phyloP scores from a whole-genome alignment of 2,888 invertebrate genomes.

The Andrena chrysosceles region DNA sequence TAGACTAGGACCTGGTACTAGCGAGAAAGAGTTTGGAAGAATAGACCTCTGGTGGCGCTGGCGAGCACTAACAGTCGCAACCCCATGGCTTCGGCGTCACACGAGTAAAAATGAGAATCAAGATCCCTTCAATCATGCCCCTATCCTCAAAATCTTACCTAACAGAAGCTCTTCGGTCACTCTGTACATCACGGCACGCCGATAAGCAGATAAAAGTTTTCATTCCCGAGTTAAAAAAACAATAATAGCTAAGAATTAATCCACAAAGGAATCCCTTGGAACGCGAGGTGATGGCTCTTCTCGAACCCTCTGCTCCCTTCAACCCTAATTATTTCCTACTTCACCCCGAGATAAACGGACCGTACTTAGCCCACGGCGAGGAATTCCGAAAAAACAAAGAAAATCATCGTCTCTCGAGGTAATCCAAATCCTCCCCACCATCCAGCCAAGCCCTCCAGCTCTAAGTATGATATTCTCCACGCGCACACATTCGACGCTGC shows the following conservation, averaged over 20 bases:
- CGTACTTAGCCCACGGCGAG: slow-evolving; percentile 7
- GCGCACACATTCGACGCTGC: slow-evolving; percentile 2
- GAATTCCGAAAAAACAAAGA: not conserved
- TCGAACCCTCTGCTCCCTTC: slow-evolving; percentile 12
- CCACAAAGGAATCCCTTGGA: not conserved
- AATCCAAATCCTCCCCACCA: not conserved
- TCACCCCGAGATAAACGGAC: slow-evolving; percentile 35
- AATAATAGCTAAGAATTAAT: slow-evolving; percentile 13
- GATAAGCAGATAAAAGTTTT: not conserved
- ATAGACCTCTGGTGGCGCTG: too few species aligned
- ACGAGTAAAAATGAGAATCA: too few species aligned
- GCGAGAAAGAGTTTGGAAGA: too few species aligned
- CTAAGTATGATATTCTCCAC: slow-evolving; percentile 12
- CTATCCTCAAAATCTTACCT: too few species aligned
- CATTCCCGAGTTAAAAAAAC: not conserved
- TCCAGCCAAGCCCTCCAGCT: too few species aligned
- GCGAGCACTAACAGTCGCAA: too few species aligned
- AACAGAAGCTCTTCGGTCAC: too few species aligned
- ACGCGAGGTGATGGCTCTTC: not conserved
- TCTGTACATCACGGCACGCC: not conserved
- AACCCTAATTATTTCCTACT: slow-evolving; percentile 34
- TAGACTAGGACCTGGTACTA: too few species aligned
- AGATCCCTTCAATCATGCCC: too few species aligned
- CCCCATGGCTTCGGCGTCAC: too few species aligned
- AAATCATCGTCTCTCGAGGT: slow-evolving; percentile 19